A percentile compares a stretch with the other conserved stretches of the same genome.
These are phyloP conservation scores for Rhimphoctona megacephalus DNA, from an alignment of 2,888 invertebrate species.

Conservation along the genomic window DNA sequence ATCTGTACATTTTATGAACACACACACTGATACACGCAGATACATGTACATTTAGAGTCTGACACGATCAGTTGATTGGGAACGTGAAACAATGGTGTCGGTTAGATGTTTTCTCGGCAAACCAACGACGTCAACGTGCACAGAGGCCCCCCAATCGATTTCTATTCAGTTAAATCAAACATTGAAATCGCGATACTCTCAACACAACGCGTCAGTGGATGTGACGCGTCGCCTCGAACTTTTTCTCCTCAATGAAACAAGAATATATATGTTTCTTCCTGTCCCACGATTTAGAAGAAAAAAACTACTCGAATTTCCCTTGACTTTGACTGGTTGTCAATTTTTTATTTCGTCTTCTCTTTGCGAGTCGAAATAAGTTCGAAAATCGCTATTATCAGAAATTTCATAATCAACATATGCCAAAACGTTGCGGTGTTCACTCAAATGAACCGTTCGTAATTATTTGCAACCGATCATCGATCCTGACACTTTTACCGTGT, in stretches of 20 bases:
- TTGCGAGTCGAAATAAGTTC: not conserved
- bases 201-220: slow-evolving; percentile 41
- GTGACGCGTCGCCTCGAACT: slow-evolving; percentile 37
- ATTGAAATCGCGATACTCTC: slow-evolving; percentile 62
- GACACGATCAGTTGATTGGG: slow-evolving; percentile 30
- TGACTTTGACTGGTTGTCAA: not conserved
- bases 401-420: slow-evolving; percentile 9
- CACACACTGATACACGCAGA: not conserved
- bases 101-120: slow-evolving; percentile 62
- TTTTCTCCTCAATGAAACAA: slow-evolving; percentile 22
- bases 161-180: slow-evolving; percentile 65
- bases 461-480: not conserved
- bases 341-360: not conserved
- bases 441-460: not conserved
- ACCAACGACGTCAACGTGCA: slow-evolving; percentile 40
- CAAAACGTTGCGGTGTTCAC: not conserved
- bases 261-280: not conserved
- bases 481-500: not conserved
- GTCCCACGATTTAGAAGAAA: not conserved
- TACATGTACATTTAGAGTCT: slow-evolving; percentile 7
- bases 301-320: not conserved
- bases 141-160: slow-evolving; percentile 58
- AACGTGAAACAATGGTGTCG: slow-evolving; percentile 63
- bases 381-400: not conserved
- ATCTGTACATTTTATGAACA: not conserved